A percentile compares a stretch with the other conserved stretches of the same genome.
phyloP scores from a whole-genome alignment of 2,797 vertebrate species.

The Anguilla obscura region DNA sequence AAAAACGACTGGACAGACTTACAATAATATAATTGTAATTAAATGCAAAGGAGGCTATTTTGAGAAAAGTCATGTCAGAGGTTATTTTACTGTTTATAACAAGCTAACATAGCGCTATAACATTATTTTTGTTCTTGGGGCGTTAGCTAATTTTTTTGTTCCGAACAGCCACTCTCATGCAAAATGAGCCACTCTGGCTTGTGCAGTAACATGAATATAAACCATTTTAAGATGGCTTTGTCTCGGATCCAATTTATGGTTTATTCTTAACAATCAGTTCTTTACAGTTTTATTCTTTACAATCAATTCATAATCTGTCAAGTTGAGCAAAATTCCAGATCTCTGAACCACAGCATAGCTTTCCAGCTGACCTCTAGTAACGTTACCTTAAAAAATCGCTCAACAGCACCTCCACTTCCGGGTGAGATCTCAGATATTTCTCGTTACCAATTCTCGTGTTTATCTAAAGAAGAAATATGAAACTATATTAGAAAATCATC shows the following conservation, averaged over 20 bases:
- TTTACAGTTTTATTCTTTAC: neutral
- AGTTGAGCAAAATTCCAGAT: neutral
- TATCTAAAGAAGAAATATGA: conserved; percentile 56
- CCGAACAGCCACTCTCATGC: too few relatives aligned
- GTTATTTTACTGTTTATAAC: too few relatives aligned
- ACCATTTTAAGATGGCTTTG: too few relatives aligned
- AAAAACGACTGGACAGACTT: too few relatives aligned
- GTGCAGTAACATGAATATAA: too few relatives aligned
- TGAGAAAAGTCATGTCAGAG: too few relatives aligned
- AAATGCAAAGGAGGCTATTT: too few relatives aligned
- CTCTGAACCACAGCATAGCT: neutral
- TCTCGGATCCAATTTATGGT: neutral
- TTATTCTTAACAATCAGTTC: neutral
- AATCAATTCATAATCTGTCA: neutral
- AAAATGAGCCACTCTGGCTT: too few relatives aligned
- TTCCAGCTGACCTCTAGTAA: neutral
- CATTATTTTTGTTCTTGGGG: too few relatives aligned
- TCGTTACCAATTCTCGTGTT: conserved; percentile 72
- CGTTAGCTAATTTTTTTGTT: too few relatives aligned
- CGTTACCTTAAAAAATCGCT: conserved; percentile 69
- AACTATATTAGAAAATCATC: neutral
- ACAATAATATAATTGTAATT: too few relatives aligned
- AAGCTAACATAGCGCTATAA: too few relatives aligned
- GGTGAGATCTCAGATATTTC: conserved; percentile 69
- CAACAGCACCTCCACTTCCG: conserved; percentile 68